Conservation (phyloP, 2,888 invertebrate species). For the Drosophila pseudotalamancana region DNA sequence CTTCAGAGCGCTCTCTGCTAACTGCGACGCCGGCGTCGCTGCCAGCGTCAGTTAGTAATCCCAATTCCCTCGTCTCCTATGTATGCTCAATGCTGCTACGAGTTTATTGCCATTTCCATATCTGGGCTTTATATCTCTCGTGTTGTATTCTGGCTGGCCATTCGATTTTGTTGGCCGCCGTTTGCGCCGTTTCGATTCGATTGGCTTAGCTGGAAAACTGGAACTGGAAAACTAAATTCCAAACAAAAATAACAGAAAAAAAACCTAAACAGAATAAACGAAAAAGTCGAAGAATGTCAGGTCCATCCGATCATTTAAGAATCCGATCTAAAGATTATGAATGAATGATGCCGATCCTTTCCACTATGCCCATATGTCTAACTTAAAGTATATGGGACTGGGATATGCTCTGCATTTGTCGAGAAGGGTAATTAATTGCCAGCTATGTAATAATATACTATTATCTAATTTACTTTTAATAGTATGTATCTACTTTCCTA, state of each 20-base stretch:
- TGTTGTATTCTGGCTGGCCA: constrained; percentile 45
- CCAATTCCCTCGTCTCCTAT: constrained; percentile 64
- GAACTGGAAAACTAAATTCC: constrained; percentile 28
- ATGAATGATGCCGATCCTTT: constrained; percentile 13
- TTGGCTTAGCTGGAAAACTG: constrained; percentile 42
- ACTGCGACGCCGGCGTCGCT: constrained; percentile 25
- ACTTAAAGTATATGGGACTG: neutral
- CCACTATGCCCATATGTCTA: neutral
- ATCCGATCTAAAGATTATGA: constrained; percentile 39
- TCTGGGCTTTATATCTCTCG: constrained; percentile 74
- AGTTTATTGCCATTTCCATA: constrained; percentile 79
- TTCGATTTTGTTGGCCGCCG: constrained; percentile 39
- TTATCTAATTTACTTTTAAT: neutral
- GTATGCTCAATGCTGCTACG: constrained; percentile 60
- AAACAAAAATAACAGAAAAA: neutral
- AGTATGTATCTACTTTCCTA: neutral
- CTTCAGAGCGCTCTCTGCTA: constrained; percentile 2
- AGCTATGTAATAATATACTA: too few relatives aligned
- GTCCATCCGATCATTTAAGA: constrained; percentile 31
- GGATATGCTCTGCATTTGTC: constrained; percentile 1
- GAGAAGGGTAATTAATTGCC: too few relatives aligned
- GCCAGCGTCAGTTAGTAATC: constrained; percentile 61
- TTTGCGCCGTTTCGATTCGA: constrained; percentile 23
- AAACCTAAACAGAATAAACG: neutral
- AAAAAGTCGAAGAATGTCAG: constrained; percentile 7